These are phyloP conservation scores for Ctenicera cuprea DNA, from an alignment of 2,888 invertebrate species.

Conservation along the genomic window DNA sequence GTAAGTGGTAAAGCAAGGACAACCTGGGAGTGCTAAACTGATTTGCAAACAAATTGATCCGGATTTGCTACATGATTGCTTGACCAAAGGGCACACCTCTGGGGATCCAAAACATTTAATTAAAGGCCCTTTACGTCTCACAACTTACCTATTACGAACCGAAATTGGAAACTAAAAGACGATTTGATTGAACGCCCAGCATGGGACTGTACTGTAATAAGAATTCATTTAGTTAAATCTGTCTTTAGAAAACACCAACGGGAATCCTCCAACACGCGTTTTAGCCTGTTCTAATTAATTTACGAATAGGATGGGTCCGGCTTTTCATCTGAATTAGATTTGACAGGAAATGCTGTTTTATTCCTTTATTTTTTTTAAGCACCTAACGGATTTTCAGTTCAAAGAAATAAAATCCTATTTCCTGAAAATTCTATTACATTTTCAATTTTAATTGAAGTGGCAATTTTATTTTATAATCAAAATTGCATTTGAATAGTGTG, in stretches of 20 bases:
- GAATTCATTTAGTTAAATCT: slow-evolving; percentile 46
- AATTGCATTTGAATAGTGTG: not conserved
- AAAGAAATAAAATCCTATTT: not conserved
- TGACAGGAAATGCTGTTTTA: slow-evolving; percentile 13
- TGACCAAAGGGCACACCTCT: slow-evolving; percentile 68
- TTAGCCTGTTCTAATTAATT: slow-evolving; percentile 27
- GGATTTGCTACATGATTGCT: slow-evolving; percentile 67
- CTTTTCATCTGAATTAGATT: slow-evolving; percentile 18
- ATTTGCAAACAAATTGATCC: slow-evolving; percentile 64
- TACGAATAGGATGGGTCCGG: slow-evolving; percentile 16
- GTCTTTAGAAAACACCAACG: slow-evolving; percentile 26
- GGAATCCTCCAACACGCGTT: not conserved
- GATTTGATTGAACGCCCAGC: slow-evolving; percentile 51
- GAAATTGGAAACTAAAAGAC: slow-evolving; percentile 60
- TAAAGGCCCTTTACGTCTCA: slow-evolving; percentile 66
- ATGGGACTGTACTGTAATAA: slow-evolving; percentile 37
- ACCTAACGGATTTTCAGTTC: not conserved
- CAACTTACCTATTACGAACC: slow-evolving; percentile 63
- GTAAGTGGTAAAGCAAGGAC: slow-evolving; percentile 52
- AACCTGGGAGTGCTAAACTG: slow-evolving; percentile 58
- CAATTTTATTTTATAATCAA: slow-evolving; percentile 14
- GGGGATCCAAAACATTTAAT: slow-evolving; percentile 68
- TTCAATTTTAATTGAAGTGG: not conserved
- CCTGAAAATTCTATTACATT: not conserved
- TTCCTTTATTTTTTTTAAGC: not conserved